Conservation (phyloP, 1,140 invertebrate genomes). For the Cepaea nemoralis region DNA sequence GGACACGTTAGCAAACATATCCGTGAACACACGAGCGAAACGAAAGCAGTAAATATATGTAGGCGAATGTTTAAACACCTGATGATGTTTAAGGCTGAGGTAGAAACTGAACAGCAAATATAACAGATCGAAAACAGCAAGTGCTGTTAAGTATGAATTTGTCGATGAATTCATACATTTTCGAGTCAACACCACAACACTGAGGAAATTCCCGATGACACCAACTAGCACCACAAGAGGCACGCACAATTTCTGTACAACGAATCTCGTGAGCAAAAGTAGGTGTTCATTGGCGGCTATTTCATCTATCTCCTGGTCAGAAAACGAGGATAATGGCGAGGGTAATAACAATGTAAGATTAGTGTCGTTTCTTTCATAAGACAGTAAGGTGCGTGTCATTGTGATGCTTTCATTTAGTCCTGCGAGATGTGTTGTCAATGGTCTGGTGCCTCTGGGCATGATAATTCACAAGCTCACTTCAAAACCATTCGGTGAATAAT, state of each 20-base stretch:
- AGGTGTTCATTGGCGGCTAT: neutral
- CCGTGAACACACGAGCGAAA: constrained; percentile 76
- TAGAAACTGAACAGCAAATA: constrained; percentile 78
- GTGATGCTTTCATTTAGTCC: too few species aligned
- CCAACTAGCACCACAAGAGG: constrained; percentile 87
- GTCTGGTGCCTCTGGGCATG: too few species aligned
- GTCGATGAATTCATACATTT: constrained; percentile 93
- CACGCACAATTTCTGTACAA: constrained; percentile 65
- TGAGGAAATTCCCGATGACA: constrained; percentile 87
- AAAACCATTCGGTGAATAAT: too few species aligned
- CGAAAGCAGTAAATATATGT: constrained; percentile 60
- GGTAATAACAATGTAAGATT: neutral
- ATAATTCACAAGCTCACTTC: too few species aligned
- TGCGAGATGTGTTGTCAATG: too few species aligned
- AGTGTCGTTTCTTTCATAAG: neutral
- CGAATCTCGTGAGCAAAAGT: constrained; percentile 36
- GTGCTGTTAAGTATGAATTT: constrained; percentile 89
- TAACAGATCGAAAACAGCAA: constrained; percentile 87
- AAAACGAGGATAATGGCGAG: neutral
- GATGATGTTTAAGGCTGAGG: constrained; percentile 73
- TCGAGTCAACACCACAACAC: constrained; percentile 85
- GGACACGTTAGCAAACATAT: constrained; percentile 78
- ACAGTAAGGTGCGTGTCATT: neutral
- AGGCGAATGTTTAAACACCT: constrained; percentile 76
- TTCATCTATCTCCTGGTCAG: neutral